Evolutionary conservation across 2,797 vertebrate genomes (phyloP), one percentile per base, ranked within the genome.

Genomic region (Apogon hyalosoma): DNA sequence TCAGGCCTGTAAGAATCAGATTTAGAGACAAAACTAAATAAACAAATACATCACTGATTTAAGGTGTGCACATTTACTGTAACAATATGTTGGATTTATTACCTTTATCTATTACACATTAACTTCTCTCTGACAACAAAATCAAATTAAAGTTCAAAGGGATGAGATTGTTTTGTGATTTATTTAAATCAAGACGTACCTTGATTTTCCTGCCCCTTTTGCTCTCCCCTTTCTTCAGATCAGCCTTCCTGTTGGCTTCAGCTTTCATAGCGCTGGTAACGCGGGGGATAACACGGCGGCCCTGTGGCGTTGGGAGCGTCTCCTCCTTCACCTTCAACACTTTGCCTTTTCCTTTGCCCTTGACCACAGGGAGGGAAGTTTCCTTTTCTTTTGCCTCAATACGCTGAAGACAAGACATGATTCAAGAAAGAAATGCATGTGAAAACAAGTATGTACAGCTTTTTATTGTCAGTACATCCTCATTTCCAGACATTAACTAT

Each of bases 241-340:
- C 80, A 4, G 81, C 90, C 90, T 94, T 99, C 85, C 88, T 97
- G 77, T 90, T 93, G 7, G 96, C 97, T 0, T 96, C 97, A 15
- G 94, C 95, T 83, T 96, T 99, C 97, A 99, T 98, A 76, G 95
- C 91, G 62, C 92, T 87, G 58, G 97, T 99, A 36, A 99, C 74
- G 7, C 74, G 94, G 0, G 98, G 98, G 59, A 98, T 73, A 12
- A 99, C 93, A 0, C 98, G 94, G 6, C 93, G 83, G 1, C 97
- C 98, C 31, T 92, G 90, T 0, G 96, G 96, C 0, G 98, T 98
- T 50, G 97, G 96, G 87, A 95, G 59, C 2, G 95, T 95, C 93
- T 98, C 97, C 14, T 92, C 24, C 78, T 95, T 96, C 11, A 90
- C 11, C 82, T 96, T 97, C 62, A 94, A 79, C 6, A 73, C 78